Conservation (phyloP, 2,888 invertebrate genomes). For the Drosophila neonasuta region DNA sequence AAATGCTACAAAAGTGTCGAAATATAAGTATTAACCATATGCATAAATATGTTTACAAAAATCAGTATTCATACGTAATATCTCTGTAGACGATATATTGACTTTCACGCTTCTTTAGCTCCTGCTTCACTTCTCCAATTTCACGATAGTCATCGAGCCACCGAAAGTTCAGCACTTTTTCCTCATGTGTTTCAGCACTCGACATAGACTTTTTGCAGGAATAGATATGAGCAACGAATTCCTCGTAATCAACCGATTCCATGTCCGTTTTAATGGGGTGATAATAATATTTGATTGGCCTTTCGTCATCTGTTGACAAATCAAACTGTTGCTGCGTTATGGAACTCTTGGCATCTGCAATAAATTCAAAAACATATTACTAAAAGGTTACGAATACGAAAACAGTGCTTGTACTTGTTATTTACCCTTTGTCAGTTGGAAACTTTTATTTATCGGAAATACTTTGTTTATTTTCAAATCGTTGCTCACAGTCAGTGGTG, state of each 20-base stretch:
- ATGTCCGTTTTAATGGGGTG: constrained; percentile 72
- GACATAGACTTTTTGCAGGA: constrained; percentile 71
- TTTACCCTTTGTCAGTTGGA: constrained; percentile 88
- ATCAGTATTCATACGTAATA: constrained; percentile 67
- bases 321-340: constrained; percentile 79
- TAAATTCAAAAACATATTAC: too few species aligned
- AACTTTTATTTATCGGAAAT: constrained; percentile 90
- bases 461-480: constrained; percentile 92
- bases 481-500: constrained; percentile 87
- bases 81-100: constrained; percentile 81
- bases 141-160: constrained; percentile 81
- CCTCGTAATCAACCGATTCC: constrained; percentile 71
- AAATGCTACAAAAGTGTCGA: constrained; percentile 84
- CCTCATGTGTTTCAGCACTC: constrained; percentile 42
- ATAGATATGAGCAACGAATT: constrained; percentile 71
- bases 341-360: constrained; percentile 69
- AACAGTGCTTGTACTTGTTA: constrained; percentile 2
- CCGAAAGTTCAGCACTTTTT: constrained; percentile 63
- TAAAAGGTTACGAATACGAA: too few species aligned
- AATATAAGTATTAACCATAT: background rate
- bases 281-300: constrained; percentile 77
- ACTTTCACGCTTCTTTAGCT: constrained; percentile 80
- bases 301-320: constrained; percentile 73
- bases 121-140: constrained; percentile 81
- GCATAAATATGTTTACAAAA: background rate